Base-by-base conservation (phyloP, 1,140 invertebrate genomes). In the Heliothis virescens region DNA sequence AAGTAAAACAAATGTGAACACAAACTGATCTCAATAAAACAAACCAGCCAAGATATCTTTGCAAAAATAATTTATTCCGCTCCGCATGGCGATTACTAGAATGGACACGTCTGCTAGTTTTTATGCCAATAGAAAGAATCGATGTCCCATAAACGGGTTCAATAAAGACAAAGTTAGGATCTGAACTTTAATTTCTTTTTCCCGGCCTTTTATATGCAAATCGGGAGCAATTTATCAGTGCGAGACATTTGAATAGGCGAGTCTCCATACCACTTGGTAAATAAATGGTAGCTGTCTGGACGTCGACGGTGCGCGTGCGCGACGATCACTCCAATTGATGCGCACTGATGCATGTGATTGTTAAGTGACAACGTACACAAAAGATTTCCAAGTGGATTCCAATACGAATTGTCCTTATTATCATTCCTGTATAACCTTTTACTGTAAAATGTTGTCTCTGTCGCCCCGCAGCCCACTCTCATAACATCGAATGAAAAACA, bases 181-280 rank as follows among this genome's bases (percentile, higher is more conserved):
- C 69, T 82, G 83, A 80, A 77, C 80, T 85, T 87, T 79, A 86
- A 83, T 83, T 85, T 85, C 79, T 86, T 86, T 86, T 86, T 83
- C 78, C 75, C 69, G 72, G 78, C 82, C 88, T 86, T 89, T 90
- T 85, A 88, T 89, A 89, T 89, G 89, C 87, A 89, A 90, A 90
- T 89, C 59, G 60, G 59, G 65, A 72, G 81, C 85, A 90, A 90
- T 90, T 89, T 90, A 89, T 89, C 87, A 89, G 84, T 79, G 81
- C 29, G 63, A 50, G 89, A 90, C 88, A 85, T 86, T 82, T 90
- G 85, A 90, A 90, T 90, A 83, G 87, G 83, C 82, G 80, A 75
- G 72, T 79, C 65, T 79, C 80, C 74, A 84, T 83, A 83, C 75
- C 74, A 82, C 74, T 78, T 74, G 79, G 73, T 75, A 83, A 85